Conservation (phyloP, 2,113 vertebrate species). For the Hydropotes inermis region DNA sequence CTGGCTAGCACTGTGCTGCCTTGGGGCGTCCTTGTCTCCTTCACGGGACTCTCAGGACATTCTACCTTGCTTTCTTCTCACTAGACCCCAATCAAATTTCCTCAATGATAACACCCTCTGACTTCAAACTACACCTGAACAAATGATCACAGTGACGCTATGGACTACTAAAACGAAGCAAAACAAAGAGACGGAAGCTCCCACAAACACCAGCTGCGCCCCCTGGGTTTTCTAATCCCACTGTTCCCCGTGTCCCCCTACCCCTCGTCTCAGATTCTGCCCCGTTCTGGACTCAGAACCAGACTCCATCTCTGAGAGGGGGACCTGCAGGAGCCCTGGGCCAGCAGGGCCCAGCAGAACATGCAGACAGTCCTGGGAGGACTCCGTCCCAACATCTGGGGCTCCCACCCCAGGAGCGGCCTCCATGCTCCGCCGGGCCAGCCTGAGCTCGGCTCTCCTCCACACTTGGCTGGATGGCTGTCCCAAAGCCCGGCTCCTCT, state of each 20-base stretch:
- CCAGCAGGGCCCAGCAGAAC: too few species aligned
- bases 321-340: neutral
- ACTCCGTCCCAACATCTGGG: rapidly evolving
- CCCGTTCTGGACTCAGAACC: neutral
- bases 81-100: neutral
- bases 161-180: neutral
- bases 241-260: rapidly evolving
- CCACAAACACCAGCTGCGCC: neutral
- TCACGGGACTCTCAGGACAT: neutral
- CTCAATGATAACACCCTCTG: neutral
- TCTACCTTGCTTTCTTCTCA: neutral
- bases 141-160: neutral
- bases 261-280: neutral
- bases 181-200: neutral
- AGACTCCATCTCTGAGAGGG: neutral
- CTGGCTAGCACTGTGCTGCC: neutral
- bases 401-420: rapidly evolving
- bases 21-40: neutral
- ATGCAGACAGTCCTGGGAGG: neutral
- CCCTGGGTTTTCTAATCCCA: neutral
- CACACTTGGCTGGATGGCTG: neutral
- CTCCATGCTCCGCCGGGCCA: neutral
- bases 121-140: neutral
- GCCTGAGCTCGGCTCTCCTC: neutral
- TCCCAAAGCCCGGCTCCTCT: neutral